Base-by-base conservation (phyloP, 2,888 invertebrate genomes). In the Synergus itoensis region DNA sequence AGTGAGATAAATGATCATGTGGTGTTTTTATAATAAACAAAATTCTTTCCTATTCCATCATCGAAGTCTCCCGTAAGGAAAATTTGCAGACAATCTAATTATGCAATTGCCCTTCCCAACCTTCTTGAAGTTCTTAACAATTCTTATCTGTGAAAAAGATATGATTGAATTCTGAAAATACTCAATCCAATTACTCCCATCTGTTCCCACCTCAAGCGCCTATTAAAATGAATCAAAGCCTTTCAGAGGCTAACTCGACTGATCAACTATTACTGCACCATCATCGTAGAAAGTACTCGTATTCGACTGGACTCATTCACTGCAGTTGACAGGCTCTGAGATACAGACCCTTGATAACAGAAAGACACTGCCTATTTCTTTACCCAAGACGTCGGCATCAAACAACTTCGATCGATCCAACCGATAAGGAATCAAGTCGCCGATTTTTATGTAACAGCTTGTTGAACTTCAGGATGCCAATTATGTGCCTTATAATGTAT, bases 301-400 rank as follows among this genome's bases (percentile, higher is more conserved):
- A 79, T 69, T 75, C 18, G 69, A 18, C 60, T 75, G 75, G 79
- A 67, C 73, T 76, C 67, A 77, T 79, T 82, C 60, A 79, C 64
- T 67, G 75, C 77, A 82, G 79, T 82, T 83, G 83, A 82, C 82
- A 83, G 82, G 80, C 78, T 80, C 60, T 78, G 77, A 82, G 83
- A 83, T 82, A 67, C 67, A 77, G 77, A 45, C 62, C 57, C 78
- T 75, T 65, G 83, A 83, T 83, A 69, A 69, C 21, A 48, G 69
- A 69, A 64, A 65, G 28, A 69, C 67, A 69, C 60, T 60, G 48
- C 48, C 69, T 69, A 69, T 69, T 69, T 45, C 40, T 45, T 69
- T 45, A 69, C 45, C 67, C 14, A 21, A 69, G 45, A 28, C 48
- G 45, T 69, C 48, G 28, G 45, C 48, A 48, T 48, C 36, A 36